Base-by-base conservation (phyloP, 2,113 vertebrate genomes). In the Ciconia stormi region DNA sequence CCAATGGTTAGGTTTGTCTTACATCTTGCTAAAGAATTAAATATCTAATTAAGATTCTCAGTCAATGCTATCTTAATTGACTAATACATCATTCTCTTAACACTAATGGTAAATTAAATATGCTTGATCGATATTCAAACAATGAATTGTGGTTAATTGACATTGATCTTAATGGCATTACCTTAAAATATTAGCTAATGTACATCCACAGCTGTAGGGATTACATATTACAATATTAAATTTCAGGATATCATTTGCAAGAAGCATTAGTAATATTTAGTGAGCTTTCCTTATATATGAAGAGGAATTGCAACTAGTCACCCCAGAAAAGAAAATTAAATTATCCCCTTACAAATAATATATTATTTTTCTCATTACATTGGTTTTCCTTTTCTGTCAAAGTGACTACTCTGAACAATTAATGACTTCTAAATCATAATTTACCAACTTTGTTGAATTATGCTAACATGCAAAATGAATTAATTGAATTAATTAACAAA, bases 81-180 rank as follows among this genome's bases (percentile, higher is more conserved):
- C 90, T 87, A 96, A 96, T 97, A 71, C 65, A 95, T 97, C 95
- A 96, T 97, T 97, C 95, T 94, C 59, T 87, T 97, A 96, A 96
- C 74, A 81, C 90, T 98, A 97, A 97, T 95, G 82, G 79, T 82
- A 96, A 95, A 96, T 97, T 98, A 97, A 97, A 97, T 95, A 96
- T 89, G 69, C 74, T 88, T 85, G 82, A 98, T 98, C 87, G 29
- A 97, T 97, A 97, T 83, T 96, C 96, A 96, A 84, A 94, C 55
- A 96, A 82, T 79, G 82, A 91, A 93, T 86, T 94, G 26, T 86
- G 84, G 50, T 97, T 96, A 97, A 92, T 95, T 97, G 96, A 85
- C 91, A 49, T 93, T 97, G 93, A 96, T 92, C 80, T 91, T 88
- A 92, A 97, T 95, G 47, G 15, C 53, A 92, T 95, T 97, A 94